Base-by-base conservation (phyloP, 2,888 invertebrate genomes). In the Torymus texanus region DNA sequence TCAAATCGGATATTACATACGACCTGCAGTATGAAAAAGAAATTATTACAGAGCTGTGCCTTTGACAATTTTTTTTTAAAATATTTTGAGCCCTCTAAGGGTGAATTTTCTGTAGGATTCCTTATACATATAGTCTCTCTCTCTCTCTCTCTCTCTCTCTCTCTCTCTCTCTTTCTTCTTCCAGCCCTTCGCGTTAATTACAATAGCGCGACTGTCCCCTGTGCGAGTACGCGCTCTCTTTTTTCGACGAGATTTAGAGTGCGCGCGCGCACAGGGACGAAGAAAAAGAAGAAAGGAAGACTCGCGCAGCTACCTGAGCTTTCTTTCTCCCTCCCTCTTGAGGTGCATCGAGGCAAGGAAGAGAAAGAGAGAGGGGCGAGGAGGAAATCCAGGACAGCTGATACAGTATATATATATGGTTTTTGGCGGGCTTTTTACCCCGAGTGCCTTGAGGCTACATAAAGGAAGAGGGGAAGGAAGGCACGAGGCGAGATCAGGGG, bases 361-460 rank as follows among this genome's bases (percentile, higher is more conserved):
- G 55, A 62, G 55, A 18, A 14, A 67, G 77, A 75, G 83, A 82
- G 29, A 41, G 8, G 8, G 41, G 75, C 70, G 81, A 80, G 84
- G 83, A 84, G 82, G 84, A 86, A 86, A 85, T 85, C 83, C 86
- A 84, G 85, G 89, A 88, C 89, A 89, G 89, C 89, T 89, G 89
- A 89, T 89, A 8, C 41, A 41, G 41, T 41, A 2, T 41, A 41
- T 41, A 88, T 85, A 41, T 41, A 88, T 85, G 88, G 83, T 86
- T 89, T 89, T 89, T 88, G 89, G 89, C 89, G 89, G 87, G 88
- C 82, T 87, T 79, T 78, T 18, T 70, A 74, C 74, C 74, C 68
- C 68, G 24, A 14, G 70, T 24, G 51, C 56, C 41, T 8, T 1
- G 41, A 41, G 41, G 41, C 41, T 41, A 41, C 5, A 24, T 3